Base-by-base conservation (phyloP, 1,140 invertebrate genomes). In the Calycopis cecrops region DNA sequence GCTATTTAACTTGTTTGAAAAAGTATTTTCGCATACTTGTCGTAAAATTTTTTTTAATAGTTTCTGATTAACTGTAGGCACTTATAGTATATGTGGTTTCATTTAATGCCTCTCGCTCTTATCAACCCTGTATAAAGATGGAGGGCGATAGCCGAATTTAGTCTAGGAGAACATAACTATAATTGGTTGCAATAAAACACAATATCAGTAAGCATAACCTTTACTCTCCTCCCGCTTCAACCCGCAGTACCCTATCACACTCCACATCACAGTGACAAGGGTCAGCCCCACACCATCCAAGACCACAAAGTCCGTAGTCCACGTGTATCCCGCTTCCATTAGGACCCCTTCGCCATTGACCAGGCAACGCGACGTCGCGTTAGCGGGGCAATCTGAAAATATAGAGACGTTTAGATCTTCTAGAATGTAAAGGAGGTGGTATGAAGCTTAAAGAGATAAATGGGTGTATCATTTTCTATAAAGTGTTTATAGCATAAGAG, bases 201-300 rank as follows among this genome's bases (percentile, higher is more conserved):
- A 40, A 35, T 55, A 44, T 68, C 56, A 86, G 65, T 82, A 86
- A 35, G 74, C 76, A 60, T 78, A 86, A 21, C 83, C 83, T 65
- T 78, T 85, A 44, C 57, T 79, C 62, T 77, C 73, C 50, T 85
- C 81, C 37, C 77, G 55, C 57, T 76, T 78, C n/a, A 86, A 48
- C n/a, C 83, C 83, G 4, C 52, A 71, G 42, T 73, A 85, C 1
- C 73, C 79, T 1, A 86, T 7, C 1, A 76, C 0, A 48, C 68
- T 71, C 83, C 83, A 86, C 6, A 76, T 17, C 0, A 70, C 4
- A 1, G 69, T 71, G 0, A 86, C 55, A 4, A 67, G 49, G 4
- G 71, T 3, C 2, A 82, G 55, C 1, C 83, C 83, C 9, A 77
- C n/a, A 7, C 62, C 51, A 35, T 86, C 77, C 48, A 74, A 60